Base-by-base conservation (phyloP, 92 coral and sea anemone species). In the Palythoa grandiflora region DNA sequence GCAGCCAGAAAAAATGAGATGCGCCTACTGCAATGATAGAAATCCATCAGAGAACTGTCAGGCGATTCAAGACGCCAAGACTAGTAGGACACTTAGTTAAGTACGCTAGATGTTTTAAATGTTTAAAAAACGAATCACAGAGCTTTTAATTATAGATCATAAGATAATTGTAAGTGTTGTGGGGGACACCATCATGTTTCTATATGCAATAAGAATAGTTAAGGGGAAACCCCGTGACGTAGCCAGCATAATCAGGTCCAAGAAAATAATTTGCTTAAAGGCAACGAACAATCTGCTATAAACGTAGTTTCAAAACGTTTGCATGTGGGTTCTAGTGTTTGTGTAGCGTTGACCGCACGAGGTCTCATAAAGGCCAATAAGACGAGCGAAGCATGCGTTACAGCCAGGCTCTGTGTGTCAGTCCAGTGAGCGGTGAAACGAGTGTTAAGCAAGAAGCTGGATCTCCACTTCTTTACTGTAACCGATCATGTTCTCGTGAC, bases 391-490 rank as follows among this genome's bases (percentile, higher is more conserved):
- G 20, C 74, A 11, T 37, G 74, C 74, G 14, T 28, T 68, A 68
- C 15, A 68, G 74, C 47, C 17, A 68, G 44, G 40, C 36, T 68
- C 38, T 90, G 73, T 68, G 19, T 44, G 78, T 87, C 61, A 87
- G 55, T 68, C 90, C 90, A 72, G 78, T 89, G 36, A 40, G 79
- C 10, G 88, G 87, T 15, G 87, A 60, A 40, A 57, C 59, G 40
- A 55, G 39, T 21, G 83, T 79, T 17, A 17, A n/a, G 94, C 61
- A 72, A 92, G 92, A 60, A 92, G 57, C 48, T 92, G 94, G 70
- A 86, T 84, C 57, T 92, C 92, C 17, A 92, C 94, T 50, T 92
- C 94, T 71, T 76, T 92, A 68, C 94, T 92, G 85, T 92, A 92
- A 9, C 92, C 94, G 20, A 92, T 85, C 92, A 92, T 86, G 90